Base-by-base conservation (phyloP, 2,113 vertebrate genomes). In the Lepus timidus region DNA sequence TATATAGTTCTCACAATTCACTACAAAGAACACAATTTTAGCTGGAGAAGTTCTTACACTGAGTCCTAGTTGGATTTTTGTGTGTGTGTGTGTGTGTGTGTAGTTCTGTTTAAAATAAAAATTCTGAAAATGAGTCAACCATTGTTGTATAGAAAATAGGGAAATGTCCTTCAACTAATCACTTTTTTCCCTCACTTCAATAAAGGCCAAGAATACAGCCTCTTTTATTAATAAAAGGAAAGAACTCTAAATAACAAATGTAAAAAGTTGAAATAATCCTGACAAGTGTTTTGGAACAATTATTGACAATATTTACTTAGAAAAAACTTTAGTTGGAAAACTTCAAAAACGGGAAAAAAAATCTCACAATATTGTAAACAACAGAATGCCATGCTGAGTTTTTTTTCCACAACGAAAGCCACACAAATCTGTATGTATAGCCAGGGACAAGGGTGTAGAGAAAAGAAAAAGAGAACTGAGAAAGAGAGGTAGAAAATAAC, bases 231-330 rank as follows among this genome's bases (percentile, higher is more conserved):
- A 64, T n/a, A 89, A 61, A 87, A 93, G n/a, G 93, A 76, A 9
- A 93, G 9, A 4, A 94, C 88, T 91, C 17, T 62, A 81, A 90
- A 78, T 92, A 94, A 91, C 36, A 95, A 88, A 93, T 61, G 8
- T 95, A 58, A 94, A 96, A 95, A 90, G 36, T 61, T 94, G 9
- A 97, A 96, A 31, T 76, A 93, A 88, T 61, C 12, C 33, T 95
- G 85, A 44, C 44, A 83, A 92, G 12, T 75, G 89, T 94, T 97
- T 90, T 65, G 73, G 44, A 97, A 95, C 52, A 95, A 68, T 31
- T 86, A 27, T 85, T 95, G 70, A 95, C 91, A 94, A 83, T 85
- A 92, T 97, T 97, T 97, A 96, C 91, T 96, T 91, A n/a, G 13
- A 93, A 93, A 95, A 52, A 33, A 0, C 4, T 88, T 88, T 65